Evolutionary conservation across 1,140 invertebrate species (phyloP).

Genomic region (Gonioctena quinquepunctata): DNA sequence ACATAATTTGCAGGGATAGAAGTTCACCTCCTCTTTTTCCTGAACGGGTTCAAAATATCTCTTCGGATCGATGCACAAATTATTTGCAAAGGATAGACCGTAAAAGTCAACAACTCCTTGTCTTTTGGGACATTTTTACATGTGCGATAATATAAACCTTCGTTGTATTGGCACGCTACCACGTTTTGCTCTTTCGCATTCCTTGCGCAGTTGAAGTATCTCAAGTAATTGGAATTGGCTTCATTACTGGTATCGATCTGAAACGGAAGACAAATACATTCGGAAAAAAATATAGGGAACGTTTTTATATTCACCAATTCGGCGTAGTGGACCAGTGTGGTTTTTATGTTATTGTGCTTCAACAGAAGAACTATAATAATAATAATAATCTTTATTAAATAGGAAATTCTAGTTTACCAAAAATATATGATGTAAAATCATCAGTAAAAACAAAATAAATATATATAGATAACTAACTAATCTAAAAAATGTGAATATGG

Average conservation of each 20-base stretch:
- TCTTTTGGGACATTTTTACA: conserved; percentile 57
- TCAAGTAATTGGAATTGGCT: conserved; percentile 62
- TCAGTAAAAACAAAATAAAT: too few species aligned
- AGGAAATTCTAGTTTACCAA: too few species aligned
- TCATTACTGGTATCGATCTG: conserved; percentile 50
- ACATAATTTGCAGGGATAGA: conserved; percentile 20
- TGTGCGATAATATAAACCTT: conserved; percentile 63
- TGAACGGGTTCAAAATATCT: conserved; percentile 20
- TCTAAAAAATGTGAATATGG: too few species aligned
- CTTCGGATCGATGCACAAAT: conserved; percentile 43
- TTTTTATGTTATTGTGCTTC: too few species aligned
- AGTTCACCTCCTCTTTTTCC: neutral
- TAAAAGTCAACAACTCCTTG: conserved; percentile 64
- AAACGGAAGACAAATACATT: too few species aligned
- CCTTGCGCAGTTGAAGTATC: conserved; percentile 64
- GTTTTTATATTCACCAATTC: too few species aligned
- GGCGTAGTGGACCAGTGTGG: too few species aligned
- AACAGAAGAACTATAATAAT: too few species aligned
- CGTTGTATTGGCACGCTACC: conserved; percentile 62
- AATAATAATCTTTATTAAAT: too few species aligned
- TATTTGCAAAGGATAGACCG: conserved; percentile 56
- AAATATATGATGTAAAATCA: too few species aligned
- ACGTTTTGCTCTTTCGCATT: conserved; percentile 61
- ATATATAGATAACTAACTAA: too few species aligned
- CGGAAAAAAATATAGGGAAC: too few species aligned